Conservation (phyloP, 2,113 vertebrate genomes). For the Columbina picui region DNA sequence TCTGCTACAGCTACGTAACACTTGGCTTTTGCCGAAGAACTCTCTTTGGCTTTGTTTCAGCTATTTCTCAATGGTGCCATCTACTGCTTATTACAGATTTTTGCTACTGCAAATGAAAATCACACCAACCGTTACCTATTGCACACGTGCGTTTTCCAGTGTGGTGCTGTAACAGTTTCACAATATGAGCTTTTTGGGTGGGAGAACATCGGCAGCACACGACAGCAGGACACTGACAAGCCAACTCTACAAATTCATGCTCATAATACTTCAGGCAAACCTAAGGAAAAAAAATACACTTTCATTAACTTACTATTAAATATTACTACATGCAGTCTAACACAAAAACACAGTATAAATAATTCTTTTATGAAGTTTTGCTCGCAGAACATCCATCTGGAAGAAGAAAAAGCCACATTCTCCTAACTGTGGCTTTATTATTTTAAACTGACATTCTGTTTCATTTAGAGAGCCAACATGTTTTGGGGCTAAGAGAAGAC, state of each 20-base stretch:
- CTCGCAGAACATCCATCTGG: not conserved
- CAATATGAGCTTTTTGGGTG: conserved; percentile 95
- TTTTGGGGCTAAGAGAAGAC: not conserved
- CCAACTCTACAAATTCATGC: conserved; percentile 95
- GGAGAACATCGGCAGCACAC: conserved; percentile 98
- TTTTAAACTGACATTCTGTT: not conserved
- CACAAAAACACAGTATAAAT: not conserved
- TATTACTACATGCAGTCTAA: not conserved
- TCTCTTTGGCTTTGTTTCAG: not conserved
- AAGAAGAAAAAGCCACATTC: not conserved
- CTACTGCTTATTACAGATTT: not conserved
- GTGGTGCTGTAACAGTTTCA: conserved; percentile 90
- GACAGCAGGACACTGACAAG: conserved; percentile 95
- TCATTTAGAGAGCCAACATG: not conserved
- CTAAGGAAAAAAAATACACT: conserved; percentile 58
- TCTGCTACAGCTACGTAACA: not conserved
- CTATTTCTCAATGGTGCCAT: not conserved
- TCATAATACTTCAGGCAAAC: conserved; percentile 95
- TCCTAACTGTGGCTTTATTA: not conserved
- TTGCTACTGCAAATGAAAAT: not conserved
- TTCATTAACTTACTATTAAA: not conserved
- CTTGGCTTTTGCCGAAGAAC: not conserved
- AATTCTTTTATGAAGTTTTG: not conserved
- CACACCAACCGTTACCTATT: conserved; percentile 81
- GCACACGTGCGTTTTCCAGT: conserved; percentile 91